phyloP scores from a whole-genome alignment of 2,888 invertebrate genomes.

The Eristalis pertinax region DNA sequence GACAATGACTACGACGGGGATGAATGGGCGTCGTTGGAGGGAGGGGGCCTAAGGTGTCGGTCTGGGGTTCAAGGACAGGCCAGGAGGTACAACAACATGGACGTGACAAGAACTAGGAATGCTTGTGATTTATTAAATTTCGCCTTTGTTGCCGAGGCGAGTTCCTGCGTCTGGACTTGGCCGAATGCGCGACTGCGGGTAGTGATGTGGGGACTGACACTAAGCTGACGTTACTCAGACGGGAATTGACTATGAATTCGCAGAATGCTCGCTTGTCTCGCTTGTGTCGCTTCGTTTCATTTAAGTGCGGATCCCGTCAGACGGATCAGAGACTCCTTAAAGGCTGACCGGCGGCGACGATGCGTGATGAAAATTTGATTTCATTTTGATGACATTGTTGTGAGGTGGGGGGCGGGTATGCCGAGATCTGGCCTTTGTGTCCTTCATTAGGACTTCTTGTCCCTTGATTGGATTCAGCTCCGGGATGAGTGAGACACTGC shows the following conservation, averaged over 20 bases:
- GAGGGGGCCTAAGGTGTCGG: conserved; percentile 6
- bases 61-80: conserved; percentile 67
- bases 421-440: neutral
- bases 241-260: neutral
- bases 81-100: conserved; percentile 37
- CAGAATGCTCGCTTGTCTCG: neutral
- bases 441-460: too few relatives aligned
- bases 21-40: neutral
- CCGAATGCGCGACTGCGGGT: neutral
- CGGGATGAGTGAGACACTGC: too few relatives aligned
- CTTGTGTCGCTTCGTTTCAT: neutral
- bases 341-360: neutral
- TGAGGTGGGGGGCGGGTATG: too few relatives aligned
- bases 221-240: neutral
- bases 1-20: neutral
- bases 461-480: too few relatives aligned
- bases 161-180: neutral
- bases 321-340: neutral
- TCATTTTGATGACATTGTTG: neutral
- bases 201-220: neutral
- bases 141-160: neutral
- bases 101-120: conserved; percentile 51
- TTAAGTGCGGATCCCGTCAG: neutral
- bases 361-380: neutral
- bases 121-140: conserved; percentile 15